phyloP scores from a whole-genome alignment of 2,797 vertebrate species.

The Holocentrus rufus region DNA sequence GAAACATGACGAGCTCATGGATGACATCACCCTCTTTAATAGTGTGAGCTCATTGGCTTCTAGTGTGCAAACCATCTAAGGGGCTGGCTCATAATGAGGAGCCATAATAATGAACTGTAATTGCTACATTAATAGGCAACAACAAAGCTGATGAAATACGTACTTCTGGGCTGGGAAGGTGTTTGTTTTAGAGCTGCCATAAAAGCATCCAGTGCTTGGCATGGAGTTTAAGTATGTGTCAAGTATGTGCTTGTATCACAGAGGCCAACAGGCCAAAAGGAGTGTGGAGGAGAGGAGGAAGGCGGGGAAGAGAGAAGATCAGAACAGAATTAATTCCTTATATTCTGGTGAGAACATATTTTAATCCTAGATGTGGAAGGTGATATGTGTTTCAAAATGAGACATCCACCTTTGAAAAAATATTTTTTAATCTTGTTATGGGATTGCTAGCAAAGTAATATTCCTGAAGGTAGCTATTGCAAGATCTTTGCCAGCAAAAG shows the following conservation, averaged over 20 bases:
- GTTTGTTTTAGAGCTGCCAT: conserved; percentile 73
- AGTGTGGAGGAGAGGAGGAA: conserved; percentile 9
- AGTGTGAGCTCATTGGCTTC: conserved; percentile 51
- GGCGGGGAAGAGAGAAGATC: neutral
- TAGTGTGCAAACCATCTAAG: conserved; percentile 54
- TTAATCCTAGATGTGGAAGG: neutral
- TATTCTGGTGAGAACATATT: neutral
- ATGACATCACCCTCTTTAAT: conserved; percentile 62
- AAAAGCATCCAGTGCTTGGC: conserved; percentile 69
- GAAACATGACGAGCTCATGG: conserved; percentile 34
- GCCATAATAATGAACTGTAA: conserved; percentile 45
- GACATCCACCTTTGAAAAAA: no score
- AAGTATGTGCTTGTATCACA: conserved; percentile 66
- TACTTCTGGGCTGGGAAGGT: conserved; percentile 71
- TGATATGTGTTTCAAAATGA: neutral
- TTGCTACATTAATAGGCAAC: conserved; percentile 60
- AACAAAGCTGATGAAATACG: conserved; percentile 64
- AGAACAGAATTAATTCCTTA: neutral
- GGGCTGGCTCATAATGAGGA: conserved; percentile 52
- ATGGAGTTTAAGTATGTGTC: conserved; percentile 70
- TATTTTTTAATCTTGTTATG: no score
- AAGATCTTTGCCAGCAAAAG: no score
- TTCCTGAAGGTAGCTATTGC: neutral
- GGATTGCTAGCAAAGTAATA: no score
- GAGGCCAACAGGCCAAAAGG: conserved; percentile 33